Conservation (phyloP, 2,113 vertebrate genomes). For the Strix uralensis region DNA sequence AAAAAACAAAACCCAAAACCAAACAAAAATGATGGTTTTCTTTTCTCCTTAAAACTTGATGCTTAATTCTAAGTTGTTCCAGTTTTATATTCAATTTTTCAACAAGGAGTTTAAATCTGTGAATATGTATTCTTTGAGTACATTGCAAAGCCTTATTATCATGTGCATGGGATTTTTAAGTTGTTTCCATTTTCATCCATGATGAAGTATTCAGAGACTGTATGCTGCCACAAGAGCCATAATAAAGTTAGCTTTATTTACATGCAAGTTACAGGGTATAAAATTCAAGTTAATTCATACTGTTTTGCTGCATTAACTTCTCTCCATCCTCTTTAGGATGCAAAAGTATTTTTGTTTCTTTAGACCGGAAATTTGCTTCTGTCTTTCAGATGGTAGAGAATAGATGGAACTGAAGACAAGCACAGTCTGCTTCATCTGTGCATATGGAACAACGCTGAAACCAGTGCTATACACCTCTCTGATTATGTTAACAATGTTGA, state of each 20-base stretch:
- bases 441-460: not conserved
- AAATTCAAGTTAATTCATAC: slow-evolving; percentile 25
- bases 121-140: not conserved
- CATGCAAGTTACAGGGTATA: slow-evolving; percentile 1
- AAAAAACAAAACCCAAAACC: not conserved
- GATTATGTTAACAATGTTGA: not conserved
- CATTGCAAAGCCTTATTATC: not conserved
- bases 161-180: slow-evolving; percentile 7
- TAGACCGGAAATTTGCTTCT: not conserved
- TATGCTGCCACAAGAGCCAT: not conserved
- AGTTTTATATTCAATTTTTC: not conserved
- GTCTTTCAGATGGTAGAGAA: not conserved
- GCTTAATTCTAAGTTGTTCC: not conserved
- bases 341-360: not conserved
- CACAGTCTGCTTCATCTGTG: not conserved
- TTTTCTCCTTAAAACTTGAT: not conserved
- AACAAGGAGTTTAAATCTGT: not conserved
- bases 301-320: not conserved
- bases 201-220: slow-evolving; percentile 39
- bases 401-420: not conserved
- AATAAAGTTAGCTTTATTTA: slow-evolving; percentile 59
- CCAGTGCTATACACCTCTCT: not conserved
- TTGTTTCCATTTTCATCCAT: slow-evolving; percentile 18
- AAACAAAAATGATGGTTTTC: not conserved
- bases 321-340: not conserved